Evolutionary conservation across 2,797 vertebrate species (phyloP), one percentile per base, ranked within the genome.

Genomic region (Ambastaia sidthimunki): DNA sequence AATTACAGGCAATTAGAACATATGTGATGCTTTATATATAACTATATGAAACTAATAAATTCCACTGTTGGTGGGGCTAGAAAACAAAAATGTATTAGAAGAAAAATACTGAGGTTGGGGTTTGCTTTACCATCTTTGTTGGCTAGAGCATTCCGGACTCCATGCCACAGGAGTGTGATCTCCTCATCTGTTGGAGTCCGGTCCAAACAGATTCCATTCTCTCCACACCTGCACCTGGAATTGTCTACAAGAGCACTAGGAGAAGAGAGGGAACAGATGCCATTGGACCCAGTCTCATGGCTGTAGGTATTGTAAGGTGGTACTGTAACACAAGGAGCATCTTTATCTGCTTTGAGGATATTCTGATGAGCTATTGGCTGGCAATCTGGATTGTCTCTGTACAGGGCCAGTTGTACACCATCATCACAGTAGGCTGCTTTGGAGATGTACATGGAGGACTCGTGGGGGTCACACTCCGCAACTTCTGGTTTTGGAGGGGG

Each of bases 101-200:
- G 67, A 44, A 55, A 78, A 21, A 19, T 7, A 18, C 9, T 44
- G 41, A 31, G 15, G 37, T 68, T 48, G 82, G 71, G 70, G 80
- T 37, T 55, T 85, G 85, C 57, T 82, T 93, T 90, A 92, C 90
- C 92, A 2, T 91, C 92, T 87, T 91, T 92, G 85, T 91, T 91
- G 85, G 83, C 77, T 84, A 89, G 89, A 78, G 91, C 91, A 84
- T 80, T 90, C 85, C 85, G 89, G 0, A 89, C 92, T 71, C 88
- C 87, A 2, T 91, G 90, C 93, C 95, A 94, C 41, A 93, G 89
- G 82, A 91, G 82, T 66, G 90, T 87, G 85, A 95, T 95, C 90
- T 96, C 94, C 83, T 96, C 95, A 86, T 95, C 94, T 71, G 94
- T 93, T 85, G 94, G 94, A 34, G 88, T 94, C 77, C 80, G 90